Evolutionary conservation across 2,797 vertebrate species (phyloP).

Genomic region (Microctenopoma steveboyesi): DNA sequence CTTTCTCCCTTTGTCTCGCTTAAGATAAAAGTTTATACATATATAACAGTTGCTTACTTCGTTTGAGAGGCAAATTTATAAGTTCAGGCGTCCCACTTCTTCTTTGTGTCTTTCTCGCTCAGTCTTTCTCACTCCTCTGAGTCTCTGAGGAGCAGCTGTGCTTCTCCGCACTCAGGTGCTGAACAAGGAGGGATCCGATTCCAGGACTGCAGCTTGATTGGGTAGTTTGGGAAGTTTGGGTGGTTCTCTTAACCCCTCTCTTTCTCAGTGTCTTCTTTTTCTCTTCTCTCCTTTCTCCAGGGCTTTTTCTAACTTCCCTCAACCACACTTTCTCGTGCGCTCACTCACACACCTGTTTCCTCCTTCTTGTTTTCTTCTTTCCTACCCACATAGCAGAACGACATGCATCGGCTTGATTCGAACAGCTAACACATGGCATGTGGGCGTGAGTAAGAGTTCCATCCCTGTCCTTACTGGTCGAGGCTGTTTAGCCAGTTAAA

Average conservation of each 20-base stretch:
- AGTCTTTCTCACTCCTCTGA: slow-evolving; percentile 43
- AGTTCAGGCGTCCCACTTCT: slow-evolving; percentile 52
- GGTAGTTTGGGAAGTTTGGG: slow-evolving; percentile 78
- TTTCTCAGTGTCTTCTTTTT: slow-evolving; percentile 20
- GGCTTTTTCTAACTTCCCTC: slow-evolving; percentile 27
- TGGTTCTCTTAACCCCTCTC: slow-evolving; percentile 59
- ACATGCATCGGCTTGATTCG: slow-evolving; percentile 47
- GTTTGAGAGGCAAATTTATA: slow-evolving; percentile 27
- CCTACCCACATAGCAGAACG: slow-evolving; percentile 19
- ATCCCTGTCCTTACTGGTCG: slow-evolving; percentile 79
- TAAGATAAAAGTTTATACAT: background rate
- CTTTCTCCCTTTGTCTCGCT: slow-evolving; percentile 9
- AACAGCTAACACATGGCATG: slow-evolving; percentile 57
- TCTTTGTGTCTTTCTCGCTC: slow-evolving; percentile 38
- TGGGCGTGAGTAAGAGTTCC: slow-evolving; percentile 61
- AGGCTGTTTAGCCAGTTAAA: slow-evolving; percentile 91
- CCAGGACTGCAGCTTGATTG: slow-evolving; percentile 72
- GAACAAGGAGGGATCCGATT: slow-evolving; percentile 76
- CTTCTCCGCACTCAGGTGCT: slow-evolving; percentile 77
- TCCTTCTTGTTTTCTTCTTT: slow-evolving; percentile 21
- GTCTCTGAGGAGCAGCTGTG: slow-evolving; percentile 70
- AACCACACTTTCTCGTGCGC: slow-evolving; percentile 11
- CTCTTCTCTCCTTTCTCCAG: slow-evolving; percentile 20
- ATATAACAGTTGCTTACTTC: slow-evolving; percentile 10
- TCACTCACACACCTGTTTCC: slow-evolving; percentile 42